Conservation (phyloP, 1,140 invertebrate species). For the Ceratosolen solmsi region DNA sequence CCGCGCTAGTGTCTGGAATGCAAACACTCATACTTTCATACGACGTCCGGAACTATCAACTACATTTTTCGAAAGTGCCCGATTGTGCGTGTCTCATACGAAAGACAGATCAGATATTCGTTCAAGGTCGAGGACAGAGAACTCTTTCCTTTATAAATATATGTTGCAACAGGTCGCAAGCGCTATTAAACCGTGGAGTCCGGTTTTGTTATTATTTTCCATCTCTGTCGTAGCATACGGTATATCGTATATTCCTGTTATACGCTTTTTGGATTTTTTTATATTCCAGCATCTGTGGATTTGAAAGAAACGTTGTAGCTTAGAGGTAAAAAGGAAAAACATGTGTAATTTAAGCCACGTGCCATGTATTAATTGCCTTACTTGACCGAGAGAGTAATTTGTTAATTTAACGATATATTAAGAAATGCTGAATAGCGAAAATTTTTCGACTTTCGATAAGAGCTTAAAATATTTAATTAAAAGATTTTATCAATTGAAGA, state of each 20-base stretch:
- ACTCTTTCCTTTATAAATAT: slow-evolving; percentile 2
- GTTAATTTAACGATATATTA: slow-evolving; percentile 9
- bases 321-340: neutral
- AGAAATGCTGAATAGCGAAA: slow-evolving; percentile 4
- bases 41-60: slow-evolving; percentile 11
- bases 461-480: neutral
- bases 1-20: neutral
- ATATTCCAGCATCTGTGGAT: neutral
- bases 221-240: slow-evolving; percentile 1
- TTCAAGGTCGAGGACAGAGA: slow-evolving; percentile 39
- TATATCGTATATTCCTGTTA: slow-evolving; percentile 24
- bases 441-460: neutral
- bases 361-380: neutral
- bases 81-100: slow-evolving; percentile 35
- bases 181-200: slow-evolving; percentile 3
- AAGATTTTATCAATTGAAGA: neutral
- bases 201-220: slow-evolving; percentile 31
- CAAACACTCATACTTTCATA: neutral
- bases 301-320: slow-evolving; percentile 13
- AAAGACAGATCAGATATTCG: slow-evolving; percentile 27
- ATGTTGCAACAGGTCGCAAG: slow-evolving; percentile 38
- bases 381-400: neutral
- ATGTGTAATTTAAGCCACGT: neutral
- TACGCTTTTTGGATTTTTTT: slow-evolving; percentile 7
- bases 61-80: slow-evolving; percentile 39